A percentile compares a stretch with the other conserved stretches of the same genome.
Conservation (phyloP, 2,797 vertebrate species). For the Malacoctenus gilli region DNA sequence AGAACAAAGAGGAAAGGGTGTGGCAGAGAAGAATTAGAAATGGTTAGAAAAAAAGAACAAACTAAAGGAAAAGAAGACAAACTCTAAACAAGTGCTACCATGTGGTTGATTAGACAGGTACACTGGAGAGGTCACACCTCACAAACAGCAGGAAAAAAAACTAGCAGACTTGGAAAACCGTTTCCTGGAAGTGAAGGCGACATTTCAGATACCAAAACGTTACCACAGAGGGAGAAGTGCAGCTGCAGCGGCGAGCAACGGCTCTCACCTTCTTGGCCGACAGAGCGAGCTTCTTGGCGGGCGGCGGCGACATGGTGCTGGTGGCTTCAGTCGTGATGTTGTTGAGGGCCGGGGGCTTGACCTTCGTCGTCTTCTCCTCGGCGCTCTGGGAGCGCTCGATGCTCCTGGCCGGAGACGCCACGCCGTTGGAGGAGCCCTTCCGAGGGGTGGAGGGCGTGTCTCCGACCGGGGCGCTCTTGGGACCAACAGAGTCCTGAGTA, state of each 20-base stretch:
- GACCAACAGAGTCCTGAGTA: constrained; percentile 66
- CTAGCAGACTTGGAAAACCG: constrained; percentile 26
- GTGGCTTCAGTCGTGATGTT: constrained; percentile 74
- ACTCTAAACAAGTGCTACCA: constrained; percentile 70
- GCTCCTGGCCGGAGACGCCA: constrained; percentile 77
- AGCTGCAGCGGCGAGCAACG: constrained; percentile 26
- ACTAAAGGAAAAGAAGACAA: constrained; percentile 80
- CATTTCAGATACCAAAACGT: constrained; percentile 37
- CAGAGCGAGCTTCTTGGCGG: constrained; percentile 88
- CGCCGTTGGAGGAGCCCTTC: constrained; percentile 64
- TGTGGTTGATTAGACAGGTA: constrained; percentile 71
- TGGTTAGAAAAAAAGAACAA: constrained; percentile 90
- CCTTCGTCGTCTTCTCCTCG: constrained; percentile 76
- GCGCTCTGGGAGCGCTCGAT: constrained; percentile 66
- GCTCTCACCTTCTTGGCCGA: constrained; percentile 90
- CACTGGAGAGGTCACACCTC: constrained; percentile 47
- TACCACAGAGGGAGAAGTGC: constrained; percentile 31
- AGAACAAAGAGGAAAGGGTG: constrained; percentile 75
- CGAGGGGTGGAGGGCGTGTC: constrained; percentile 72
- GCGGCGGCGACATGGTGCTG: constrained; percentile 87
- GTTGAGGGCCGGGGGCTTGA: constrained; percentile 78
- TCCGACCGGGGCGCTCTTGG: constrained; percentile 79
- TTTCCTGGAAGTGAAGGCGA: too few species aligned
- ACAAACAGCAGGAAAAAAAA: constrained; percentile 27
- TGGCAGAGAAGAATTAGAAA: constrained; percentile 93